Conservation (phyloP, 2,888 invertebrate genomes). For the Temnothorax ravouxi region DNA sequence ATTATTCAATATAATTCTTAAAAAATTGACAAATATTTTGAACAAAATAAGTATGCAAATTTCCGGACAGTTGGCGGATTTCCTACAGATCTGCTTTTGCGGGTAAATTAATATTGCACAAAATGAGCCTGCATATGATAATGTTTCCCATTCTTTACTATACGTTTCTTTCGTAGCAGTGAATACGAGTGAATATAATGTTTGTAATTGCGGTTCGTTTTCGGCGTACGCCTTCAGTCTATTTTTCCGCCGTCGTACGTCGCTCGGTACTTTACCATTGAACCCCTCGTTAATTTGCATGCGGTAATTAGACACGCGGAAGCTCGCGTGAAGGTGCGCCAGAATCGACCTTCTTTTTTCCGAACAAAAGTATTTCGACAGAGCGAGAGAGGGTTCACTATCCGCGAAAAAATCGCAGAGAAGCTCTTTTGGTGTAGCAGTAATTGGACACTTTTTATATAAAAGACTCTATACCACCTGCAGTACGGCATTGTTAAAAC, state of each 20-base stretch:
- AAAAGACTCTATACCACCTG: conserved; percentile 18
- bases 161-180: background rate
- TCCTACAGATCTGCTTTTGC: background rate
- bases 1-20: background rate
- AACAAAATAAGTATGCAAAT: background rate
- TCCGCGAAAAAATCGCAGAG: conserved; percentile 43
- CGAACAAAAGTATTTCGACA: conserved; percentile 23
- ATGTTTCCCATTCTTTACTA: background rate
- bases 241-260: conserved; percentile 21
- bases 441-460: conserved; percentile 47
- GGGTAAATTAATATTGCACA: background rate
- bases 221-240: conserved; percentile 7
- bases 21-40: background rate
- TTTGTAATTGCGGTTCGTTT: conserved; percentile 36
- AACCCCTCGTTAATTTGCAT: conserved; percentile 53
- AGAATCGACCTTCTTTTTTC: conserved; percentile 32
- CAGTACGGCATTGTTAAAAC: conserved; percentile 25
- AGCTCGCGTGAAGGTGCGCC: conserved; percentile 13
- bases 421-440: conserved; percentile 19
- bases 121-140: background rate
- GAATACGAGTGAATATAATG: background rate
- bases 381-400: background rate
- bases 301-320: conserved; percentile 43
- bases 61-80: background rate
- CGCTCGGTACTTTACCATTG: conserved; percentile 35